Evolutionary conservation across 2,888 invertebrate species (phyloP), one percentile per base, ranked within the genome.

Genomic region (Chymomyza amoena): DNA sequence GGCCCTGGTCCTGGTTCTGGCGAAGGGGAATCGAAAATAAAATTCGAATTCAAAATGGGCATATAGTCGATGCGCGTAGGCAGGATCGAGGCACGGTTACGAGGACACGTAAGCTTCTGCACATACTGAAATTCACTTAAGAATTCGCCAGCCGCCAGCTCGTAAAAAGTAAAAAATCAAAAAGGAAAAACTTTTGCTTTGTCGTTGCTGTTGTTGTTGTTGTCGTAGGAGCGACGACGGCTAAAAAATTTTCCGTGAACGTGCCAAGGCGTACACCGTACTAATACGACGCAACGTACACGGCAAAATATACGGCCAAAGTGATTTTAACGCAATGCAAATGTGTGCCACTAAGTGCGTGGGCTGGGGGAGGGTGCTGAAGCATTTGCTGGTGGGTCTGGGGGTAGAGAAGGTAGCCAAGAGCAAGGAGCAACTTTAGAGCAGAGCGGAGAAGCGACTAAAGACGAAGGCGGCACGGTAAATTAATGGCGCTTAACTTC

Each of bases 401-500:
- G 4, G 6, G 16, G 36, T 71, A 74, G 75, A 66, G 15, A 15
- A 1, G 28, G 54, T 7, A 15, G 15, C 15, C 16, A 50, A 25
- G 16, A 52, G 32, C 15, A 16, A 54, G n/a, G 54, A 52, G 56
- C 52, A 16, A 64, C n/a, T 15, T 4, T 45, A 56, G 56, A 52
- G 32, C 54, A 7, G 25, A 45, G 13, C n/a, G 20, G 0, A 20
- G 54, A n/a, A 20, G 54, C 25, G 45, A 32, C 50, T 59, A 32
- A 66, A 52, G 18, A 20, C 50, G 39, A 36, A 3, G 45, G 25
- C 18, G 54, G 51, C 45, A 66, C 68, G 81, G 69, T 82, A 84
- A 85, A 87, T 86, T 85, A 87, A 86, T 86, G 83, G 81, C 81
- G 80, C 83, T 85, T 79, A 85, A 81, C 81, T 86, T 78, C 80